Percentiles rank a stretch among this genome's conserved stretches.
phyloP scores from a whole-genome alignment of 1,140 invertebrate species.

The Euglossa dilemma region DNA sequence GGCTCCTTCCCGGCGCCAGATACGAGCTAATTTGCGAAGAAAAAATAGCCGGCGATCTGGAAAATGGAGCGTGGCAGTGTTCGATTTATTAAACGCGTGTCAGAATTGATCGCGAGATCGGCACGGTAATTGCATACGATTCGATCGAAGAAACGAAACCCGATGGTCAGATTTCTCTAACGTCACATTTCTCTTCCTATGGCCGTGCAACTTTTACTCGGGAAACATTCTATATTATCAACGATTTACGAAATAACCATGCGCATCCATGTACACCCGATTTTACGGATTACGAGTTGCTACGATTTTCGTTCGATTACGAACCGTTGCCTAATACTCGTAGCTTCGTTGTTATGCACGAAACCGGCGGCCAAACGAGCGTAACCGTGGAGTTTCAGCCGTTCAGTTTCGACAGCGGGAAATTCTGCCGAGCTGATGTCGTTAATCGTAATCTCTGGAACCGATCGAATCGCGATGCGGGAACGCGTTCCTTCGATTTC shows the following conservation, averaged over 20 bases:
- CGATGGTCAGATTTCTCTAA: neutral
- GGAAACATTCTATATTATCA: neutral
- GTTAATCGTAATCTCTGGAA: slow-evolving; percentile 25
- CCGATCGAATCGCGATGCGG: neutral
- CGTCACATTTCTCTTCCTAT: neutral
- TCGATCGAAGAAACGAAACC: neutral
- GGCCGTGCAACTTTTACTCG: slow-evolving; percentile 4
- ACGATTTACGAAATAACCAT: neutral
- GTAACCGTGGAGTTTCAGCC: neutral
- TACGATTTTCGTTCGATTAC: slow-evolving; percentile 13
- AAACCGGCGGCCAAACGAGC: neutral
- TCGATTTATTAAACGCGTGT: neutral
- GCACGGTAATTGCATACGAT: neutral
- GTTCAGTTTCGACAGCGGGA: neutral
- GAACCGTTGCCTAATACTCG: neutral
- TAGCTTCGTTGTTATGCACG: slow-evolving; percentile 8
- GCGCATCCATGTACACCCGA: neutral
- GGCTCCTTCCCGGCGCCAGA: too few relatives aligned
- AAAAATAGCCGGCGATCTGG: too few relatives aligned
- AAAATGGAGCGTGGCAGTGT: neutral
- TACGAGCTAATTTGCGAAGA: too few relatives aligned
- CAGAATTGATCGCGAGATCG: neutral
- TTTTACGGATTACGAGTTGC: neutral
- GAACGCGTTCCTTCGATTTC: neutral
- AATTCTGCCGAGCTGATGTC: neutral